Evolutionary conservation across 2,113 vertebrate genomes (phyloP).

Genomic region (Gadus macrocephalus): DNA sequence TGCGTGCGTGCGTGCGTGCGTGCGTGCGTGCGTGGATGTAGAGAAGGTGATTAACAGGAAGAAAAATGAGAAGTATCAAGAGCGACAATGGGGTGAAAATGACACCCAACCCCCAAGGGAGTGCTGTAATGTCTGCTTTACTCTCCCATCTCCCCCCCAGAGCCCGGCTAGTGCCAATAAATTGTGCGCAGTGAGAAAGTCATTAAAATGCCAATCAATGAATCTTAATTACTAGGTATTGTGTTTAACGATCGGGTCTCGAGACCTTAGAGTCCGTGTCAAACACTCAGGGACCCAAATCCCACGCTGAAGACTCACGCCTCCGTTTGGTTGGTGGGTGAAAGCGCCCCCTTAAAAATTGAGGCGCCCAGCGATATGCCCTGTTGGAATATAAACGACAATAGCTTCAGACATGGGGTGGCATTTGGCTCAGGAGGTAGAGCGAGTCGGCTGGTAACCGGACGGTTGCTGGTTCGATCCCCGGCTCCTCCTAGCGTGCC

Average conservation of each 20-base stretch:
- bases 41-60: constrained; percentile 31
- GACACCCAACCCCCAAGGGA: constrained; percentile 23
- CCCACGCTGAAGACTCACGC: constrained; percentile 37
- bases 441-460: too few relatives aligned
- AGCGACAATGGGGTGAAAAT: constrained; percentile 59
- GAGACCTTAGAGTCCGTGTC: constrained; percentile 28
- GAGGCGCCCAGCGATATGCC: constrained; percentile 26
- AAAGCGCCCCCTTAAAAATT: constrained; percentile 19
- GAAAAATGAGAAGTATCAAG: constrained; percentile 48
- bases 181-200: constrained; percentile 48
- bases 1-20: not conserved
- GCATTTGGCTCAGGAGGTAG: too few relatives aligned
- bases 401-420: not conserved
- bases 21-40: not conserved
- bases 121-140: constrained; percentile 31
- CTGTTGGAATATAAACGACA: constrained; percentile 48
- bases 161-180: constrained; percentile 22
- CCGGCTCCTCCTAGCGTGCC: too few relatives aligned
- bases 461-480: too few relatives aligned
- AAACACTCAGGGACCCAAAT: constrained; percentile 27
- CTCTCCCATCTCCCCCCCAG: constrained; percentile 1
- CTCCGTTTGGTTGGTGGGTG: constrained; percentile 44
- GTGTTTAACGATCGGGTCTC: constrained; percentile 39
- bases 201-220: constrained; percentile 63
- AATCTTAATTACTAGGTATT: constrained; percentile 60